Percentiles rank a stretch among this genome's conserved stretches.
Evolutionary conservation across 1,140 invertebrate species (phyloP).

Genomic region (Drosophila lacteicornis): DNA sequence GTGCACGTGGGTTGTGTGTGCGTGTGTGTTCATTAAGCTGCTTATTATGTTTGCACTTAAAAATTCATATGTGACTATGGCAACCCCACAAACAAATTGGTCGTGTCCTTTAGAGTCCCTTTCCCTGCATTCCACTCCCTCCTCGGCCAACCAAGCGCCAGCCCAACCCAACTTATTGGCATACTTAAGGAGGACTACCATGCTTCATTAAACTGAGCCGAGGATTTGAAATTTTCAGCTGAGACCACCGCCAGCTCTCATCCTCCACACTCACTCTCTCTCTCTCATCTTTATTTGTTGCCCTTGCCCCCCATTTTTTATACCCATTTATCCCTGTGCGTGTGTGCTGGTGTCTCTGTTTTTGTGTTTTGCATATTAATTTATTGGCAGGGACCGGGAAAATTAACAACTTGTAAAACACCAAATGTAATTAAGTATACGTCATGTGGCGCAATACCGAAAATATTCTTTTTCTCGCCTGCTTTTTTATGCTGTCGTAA

Average conservation of each 20-base stretch:
- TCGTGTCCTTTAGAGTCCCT: slow-evolving; percentile 54
- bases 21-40: slow-evolving; percentile 77
- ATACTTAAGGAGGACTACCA: slow-evolving; percentile 61
- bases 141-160: neutral
- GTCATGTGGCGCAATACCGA: slow-evolving; percentile 49
- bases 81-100: slow-evolving; percentile 64
- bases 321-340: neutral
- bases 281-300: slow-evolving; percentile 19
- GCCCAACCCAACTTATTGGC: slow-evolving; percentile 64
- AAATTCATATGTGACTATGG: slow-evolving; percentile 81
- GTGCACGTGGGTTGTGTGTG: slow-evolving; percentile 45
- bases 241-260: slow-evolving; percentile 18
- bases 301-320: slow-evolving; percentile 21
- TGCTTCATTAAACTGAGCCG: slow-evolving; percentile 54
- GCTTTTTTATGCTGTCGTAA: slow-evolving; percentile 16
- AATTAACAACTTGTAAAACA: slow-evolving; percentile 66
- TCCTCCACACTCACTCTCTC: neutral
- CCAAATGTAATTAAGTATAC: slow-evolving; percentile 77
- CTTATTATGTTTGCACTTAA: slow-evolving; percentile 84
- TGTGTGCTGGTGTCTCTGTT: slow-evolving; percentile 3
- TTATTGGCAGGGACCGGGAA: slow-evolving; percentile 42
- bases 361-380: slow-evolving; percentile 42
- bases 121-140: neutral
- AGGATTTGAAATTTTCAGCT: slow-evolving; percentile 68
- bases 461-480: slow-evolving; percentile 19